Evolutionary conservation across 2,113 vertebrate species (phyloP), one percentile per base, ranked within the genome.

Genomic region (Melanerpes formicivorus): DNA sequence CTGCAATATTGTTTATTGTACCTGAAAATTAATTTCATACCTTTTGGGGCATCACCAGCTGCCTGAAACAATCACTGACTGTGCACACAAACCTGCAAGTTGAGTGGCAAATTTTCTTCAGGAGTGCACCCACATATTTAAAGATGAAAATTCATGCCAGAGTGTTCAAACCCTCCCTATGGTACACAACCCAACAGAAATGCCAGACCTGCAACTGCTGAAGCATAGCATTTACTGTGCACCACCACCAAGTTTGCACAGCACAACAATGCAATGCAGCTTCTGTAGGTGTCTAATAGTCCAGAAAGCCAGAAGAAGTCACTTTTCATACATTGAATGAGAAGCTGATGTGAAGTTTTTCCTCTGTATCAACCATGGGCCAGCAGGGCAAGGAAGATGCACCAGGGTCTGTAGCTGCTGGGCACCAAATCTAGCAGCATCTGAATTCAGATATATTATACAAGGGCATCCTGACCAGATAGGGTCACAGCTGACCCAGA

Each of bases 21-120:
- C 82, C 93, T 95, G 96, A 95, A 96, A 96, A 96, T 97, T 96
- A 95, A 96, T 93, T 91, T 95, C 87, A 84, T 92, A 94, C 80
- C 77, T 95, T 90, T 90, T 59, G 92, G 84, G 95, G 80, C 93
- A 95, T 84, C 95, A 87, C 72, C 69, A 66, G 64, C 75, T 74
- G 84, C 87, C 74, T 81, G 4, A 1, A 90, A 69, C 92, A 96
- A 91, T 82, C 87, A 87, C 84, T 88, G 81, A 78, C 90, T 85
- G 70, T 30, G 76, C 77, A 88, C 71, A 90, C 19, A 5, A 91
- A 60, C 85, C 90, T 72, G 71, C 77, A 92, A 88, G 65, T 70
- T 87, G 63, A 84, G 92, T 26, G 76, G 90, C 94, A 90, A 79
- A 84, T 97, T 91, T 94, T 94, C 87, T 90, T 85, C 87, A 82